Conservation (phyloP, 2,797 vertebrate species). For the Myripristis jacobus region DNA sequence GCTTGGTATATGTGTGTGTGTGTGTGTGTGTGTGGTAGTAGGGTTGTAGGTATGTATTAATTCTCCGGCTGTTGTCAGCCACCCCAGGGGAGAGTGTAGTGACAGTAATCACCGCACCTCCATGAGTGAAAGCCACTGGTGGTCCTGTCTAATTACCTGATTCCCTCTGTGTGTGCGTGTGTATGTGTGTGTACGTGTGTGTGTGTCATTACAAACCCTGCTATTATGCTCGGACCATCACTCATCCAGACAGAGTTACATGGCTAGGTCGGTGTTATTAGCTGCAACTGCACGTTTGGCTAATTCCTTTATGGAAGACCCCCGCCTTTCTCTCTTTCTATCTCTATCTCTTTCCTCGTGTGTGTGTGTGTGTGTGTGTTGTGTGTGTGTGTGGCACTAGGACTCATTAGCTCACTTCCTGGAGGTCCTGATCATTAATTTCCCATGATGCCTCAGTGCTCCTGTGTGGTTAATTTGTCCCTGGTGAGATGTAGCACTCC, state of each 20-base stretch:
- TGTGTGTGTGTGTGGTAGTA: slow-evolving; percentile 43
- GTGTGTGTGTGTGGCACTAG: slow-evolving; percentile 53
- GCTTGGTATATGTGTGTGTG: slow-evolving; percentile 5
- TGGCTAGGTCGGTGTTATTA: slow-evolving; percentile 66
- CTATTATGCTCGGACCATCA: slow-evolving; percentile 53
- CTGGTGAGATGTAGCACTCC: slow-evolving; percentile 66
- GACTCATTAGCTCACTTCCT: slow-evolving; percentile 83
- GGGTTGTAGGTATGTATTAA: slow-evolving; percentile 73
- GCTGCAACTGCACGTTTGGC: slow-evolving; percentile 44
- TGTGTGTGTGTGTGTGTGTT: slow-evolving; percentile 34
- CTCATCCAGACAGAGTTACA: slow-evolving; percentile 67
- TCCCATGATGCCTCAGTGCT: slow-evolving; percentile 81
- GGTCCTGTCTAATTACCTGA: slow-evolving; percentile 79
- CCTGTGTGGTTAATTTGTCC: slow-evolving; percentile 81
- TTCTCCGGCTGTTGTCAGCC: slow-evolving; percentile 74
- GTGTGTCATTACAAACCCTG: slow-evolving; percentile 32
- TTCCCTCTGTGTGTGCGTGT: slow-evolving; percentile 45
- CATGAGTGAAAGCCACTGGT: slow-evolving; percentile 75
- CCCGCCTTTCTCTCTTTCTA: slow-evolving; percentile 6
- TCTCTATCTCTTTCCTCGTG: slow-evolving; percentile 48
- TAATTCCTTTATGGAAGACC: slow-evolving; percentile 50
- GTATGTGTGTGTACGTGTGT: slow-evolving; percentile 38
- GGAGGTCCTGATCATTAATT: slow-evolving; percentile 84
- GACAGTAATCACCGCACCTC: slow-evolving; percentile 82
- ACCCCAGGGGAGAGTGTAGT: slow-evolving; percentile 78